Evolutionary conservation across 1,140 invertebrate genomes (phyloP), one percentile per base, ranked within the genome.

Genomic region (Phenacoccus solenopsis): DNA sequence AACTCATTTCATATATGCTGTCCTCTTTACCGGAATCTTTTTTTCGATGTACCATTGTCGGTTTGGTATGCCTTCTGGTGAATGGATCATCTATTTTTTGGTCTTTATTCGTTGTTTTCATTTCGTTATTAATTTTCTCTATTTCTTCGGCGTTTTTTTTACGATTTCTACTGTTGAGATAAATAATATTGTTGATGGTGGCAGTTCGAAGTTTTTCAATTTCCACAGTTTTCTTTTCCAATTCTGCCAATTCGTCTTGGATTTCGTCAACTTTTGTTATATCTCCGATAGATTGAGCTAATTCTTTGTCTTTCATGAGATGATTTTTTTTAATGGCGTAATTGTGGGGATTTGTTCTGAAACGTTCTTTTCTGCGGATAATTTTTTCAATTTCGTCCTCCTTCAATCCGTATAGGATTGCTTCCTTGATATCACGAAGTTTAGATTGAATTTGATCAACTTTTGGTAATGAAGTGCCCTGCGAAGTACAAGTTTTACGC

Each of bases 281-380:
- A 73, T 93, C 91, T n/a, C 88, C 91, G 73, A 88, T 78, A 68
- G 77, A 72, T 25, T 76, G 79, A 0, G 88, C 88, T 56, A 86
- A 85, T 73, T 93, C 91, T 75, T 91, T 85, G 74, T 91, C 86
- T 78, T 98, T 96, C 87, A 98, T 90, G 0, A 98, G 81, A 73
- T 91, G 85, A 0, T 94, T 94, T 77, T 99, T 99, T 77, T 90
- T 92, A 88, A 98, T 92, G 0, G 96, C 97, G 81, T 96, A 98
- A 81, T 99, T 99, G 71, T 91, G 93, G 0, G 96, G 95, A 74
- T 88, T 90, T 59, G 90, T 87, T 72, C 93, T 88, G 78, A 98
- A 98, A 72, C 90, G 85, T 73, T 90, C 89, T 78, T 98, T 98
- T 78, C 98, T 94, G 75, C 87, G 84, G n/a, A 98, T 87, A 71